These are phyloP conservation scores for Acholoe squamosa DNA, from an alignment of 2,888 invertebrate species.

Conservation along the genomic window DNA sequence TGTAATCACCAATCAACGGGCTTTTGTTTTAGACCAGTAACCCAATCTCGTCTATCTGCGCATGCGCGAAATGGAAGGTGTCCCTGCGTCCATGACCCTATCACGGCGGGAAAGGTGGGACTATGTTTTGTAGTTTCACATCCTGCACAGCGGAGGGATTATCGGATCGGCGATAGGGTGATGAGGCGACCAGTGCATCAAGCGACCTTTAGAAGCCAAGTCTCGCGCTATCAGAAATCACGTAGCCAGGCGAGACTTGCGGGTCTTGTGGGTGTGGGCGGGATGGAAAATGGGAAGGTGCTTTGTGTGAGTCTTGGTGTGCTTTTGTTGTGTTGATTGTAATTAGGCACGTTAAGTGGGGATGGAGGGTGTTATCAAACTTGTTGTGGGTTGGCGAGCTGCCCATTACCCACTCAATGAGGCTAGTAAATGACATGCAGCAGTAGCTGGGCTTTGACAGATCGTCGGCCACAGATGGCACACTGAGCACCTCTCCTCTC, in stretches of 20 bases:
- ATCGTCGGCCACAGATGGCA: conserved; percentile 5
- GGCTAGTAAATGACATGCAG: conserved; percentile 12
- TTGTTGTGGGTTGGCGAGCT: conserved; percentile 10
- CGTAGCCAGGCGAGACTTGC: neutral
- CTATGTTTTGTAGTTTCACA: neutral
- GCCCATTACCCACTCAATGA: conserved; percentile 44
- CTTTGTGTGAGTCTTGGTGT: conserved; percentile 6
- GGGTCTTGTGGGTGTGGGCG: neutral
- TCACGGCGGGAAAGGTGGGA: conserved; percentile 10
- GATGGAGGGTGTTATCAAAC: conserved; percentile 46
- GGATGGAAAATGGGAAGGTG: neutral
- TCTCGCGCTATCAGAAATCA: conserved; percentile 5
- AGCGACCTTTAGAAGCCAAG: neutral
- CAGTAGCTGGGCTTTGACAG: neutral
- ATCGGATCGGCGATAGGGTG: conserved; percentile 29
- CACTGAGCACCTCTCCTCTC: neutral
- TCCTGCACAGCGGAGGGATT: conserved; percentile 25
- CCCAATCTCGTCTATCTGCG: conserved; percentile 54
- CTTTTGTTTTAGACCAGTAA: conserved; percentile 61
- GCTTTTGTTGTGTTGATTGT: conserved; percentile 53
- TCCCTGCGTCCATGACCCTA: conserved; percentile 25
- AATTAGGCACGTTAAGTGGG: conserved; percentile 49
- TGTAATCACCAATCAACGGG: conserved; percentile 52
- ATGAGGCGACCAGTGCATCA: too few species aligned
- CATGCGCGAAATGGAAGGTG: conserved; percentile 57